Percentiles rank a stretch among this genome's conserved stretches.
Evolutionary conservation across 2,888 invertebrate species (phyloP).

Genomic region (Pandemis heparana): DNA sequence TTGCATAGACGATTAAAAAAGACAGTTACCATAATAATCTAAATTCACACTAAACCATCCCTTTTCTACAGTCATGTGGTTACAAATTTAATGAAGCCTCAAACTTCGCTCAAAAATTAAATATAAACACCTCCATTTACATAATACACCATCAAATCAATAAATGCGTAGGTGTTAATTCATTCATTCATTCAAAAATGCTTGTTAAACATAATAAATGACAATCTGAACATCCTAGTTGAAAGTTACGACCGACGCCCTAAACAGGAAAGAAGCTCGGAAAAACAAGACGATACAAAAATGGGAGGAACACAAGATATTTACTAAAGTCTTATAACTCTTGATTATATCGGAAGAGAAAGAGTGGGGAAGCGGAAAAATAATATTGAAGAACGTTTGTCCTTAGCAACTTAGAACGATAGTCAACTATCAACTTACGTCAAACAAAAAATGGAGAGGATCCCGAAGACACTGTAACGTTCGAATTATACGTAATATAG

Average conservation of each 20-base stretch:
- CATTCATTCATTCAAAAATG: slow-evolving; percentile 22
- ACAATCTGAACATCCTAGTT: slow-evolving; percentile 19
- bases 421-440: background rate
- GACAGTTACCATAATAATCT: too few species aligned
- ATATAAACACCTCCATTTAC: slow-evolving; percentile 18
- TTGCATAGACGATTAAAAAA: too few species aligned
- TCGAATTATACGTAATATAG: background rate
- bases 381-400: background rate
- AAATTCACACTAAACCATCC: background rate
- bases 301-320: background rate
- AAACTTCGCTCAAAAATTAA: slow-evolving; percentile 16
- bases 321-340: background rate
- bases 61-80: background rate
- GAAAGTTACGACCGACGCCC: slow-evolving; percentile 12
- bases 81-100: background rate
- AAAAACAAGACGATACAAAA: background rate
- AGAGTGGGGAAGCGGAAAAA: background rate
- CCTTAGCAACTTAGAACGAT: background rate
- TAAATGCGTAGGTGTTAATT: slow-evolving; percentile 27
- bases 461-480: background rate
- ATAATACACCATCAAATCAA: slow-evolving; percentile 13
- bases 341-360: slow-evolving; percentile 21
- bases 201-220: slow-evolving; percentile 33
- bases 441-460: background rate
- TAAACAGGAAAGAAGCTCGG: slow-evolving; percentile 10